phyloP scores from a whole-genome alignment of 2,113 vertebrate species.

The Sterna hirundo region DNA sequence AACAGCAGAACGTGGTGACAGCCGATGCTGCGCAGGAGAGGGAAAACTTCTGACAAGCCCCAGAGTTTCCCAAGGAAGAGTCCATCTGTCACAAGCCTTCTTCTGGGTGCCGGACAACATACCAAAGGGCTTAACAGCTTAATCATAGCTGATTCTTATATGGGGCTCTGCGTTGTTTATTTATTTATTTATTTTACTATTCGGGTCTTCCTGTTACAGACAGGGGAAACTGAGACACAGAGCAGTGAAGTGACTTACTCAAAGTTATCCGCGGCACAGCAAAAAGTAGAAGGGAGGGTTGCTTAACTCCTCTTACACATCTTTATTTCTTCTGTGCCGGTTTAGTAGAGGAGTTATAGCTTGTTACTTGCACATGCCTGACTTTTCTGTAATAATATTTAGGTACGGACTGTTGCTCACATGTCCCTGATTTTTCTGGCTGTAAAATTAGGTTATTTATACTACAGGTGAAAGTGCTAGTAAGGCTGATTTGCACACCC shows the following conservation, averaged over 20 bases:
- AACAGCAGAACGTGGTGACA: background rate
- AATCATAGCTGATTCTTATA: background rate
- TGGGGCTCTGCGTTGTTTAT: background rate
- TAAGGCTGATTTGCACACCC: rapidly evolving
- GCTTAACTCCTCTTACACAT: background rate
- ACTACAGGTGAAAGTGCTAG: background rate
- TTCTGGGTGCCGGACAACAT: background rate
- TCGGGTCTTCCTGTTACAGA: background rate
- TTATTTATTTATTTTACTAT: background rate
- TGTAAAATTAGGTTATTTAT: background rate
- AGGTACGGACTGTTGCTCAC: background rate
- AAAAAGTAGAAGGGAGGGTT: background rate
- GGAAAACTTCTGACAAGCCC: background rate
- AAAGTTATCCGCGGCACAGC: background rate
- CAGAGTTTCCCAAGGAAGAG: background rate
- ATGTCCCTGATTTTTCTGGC: background rate
- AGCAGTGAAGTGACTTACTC: background rate
- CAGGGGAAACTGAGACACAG: background rate
- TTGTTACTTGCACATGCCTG: background rate
- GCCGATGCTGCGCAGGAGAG: background rate
- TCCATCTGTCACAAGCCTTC: background rate
- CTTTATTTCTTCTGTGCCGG: background rate
- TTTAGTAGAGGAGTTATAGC: background rate
- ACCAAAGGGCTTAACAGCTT: background rate
- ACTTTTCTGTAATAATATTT: background rate